Percentiles rank a stretch among this genome's conserved stretches.
phyloP scores from a whole-genome alignment of 2,888 invertebrate genomes.

The Mactromeris polynyma region DNA sequence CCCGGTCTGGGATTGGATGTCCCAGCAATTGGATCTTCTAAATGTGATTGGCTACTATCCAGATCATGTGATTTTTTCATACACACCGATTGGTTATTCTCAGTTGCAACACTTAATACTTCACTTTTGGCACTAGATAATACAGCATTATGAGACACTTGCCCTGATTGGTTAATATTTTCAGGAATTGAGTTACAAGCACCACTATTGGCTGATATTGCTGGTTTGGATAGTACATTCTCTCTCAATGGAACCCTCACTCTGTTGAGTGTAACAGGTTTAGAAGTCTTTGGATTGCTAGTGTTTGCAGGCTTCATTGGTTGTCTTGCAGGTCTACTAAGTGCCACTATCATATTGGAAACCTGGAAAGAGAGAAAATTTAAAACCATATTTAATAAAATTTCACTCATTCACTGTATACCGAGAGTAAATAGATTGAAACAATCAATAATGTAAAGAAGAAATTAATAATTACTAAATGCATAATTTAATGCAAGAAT shows the following conservation, averaged over 20 bases:
- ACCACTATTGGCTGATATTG: slow-evolving; percentile 19
- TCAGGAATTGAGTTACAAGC: neutral
- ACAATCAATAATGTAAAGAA: too few species aligned
- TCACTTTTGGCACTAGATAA: slow-evolving; percentile 12
- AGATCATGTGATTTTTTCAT: slow-evolving; percentile 22
- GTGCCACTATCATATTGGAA: slow-evolving; percentile 84
- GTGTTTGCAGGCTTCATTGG: slow-evolving; percentile 28
- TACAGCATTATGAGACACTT: slow-evolving; percentile 6
- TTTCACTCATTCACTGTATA: too few species aligned
- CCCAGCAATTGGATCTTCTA: slow-evolving; percentile 28
- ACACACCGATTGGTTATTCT: slow-evolving; percentile 30
- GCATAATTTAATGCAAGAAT: too few species aligned
- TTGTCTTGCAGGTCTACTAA: slow-evolving; percentile 84
- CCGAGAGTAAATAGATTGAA: too few species aligned
- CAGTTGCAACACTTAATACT: neutral
- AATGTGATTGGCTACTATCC: slow-evolving; percentile 29
- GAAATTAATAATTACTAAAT: too few species aligned
- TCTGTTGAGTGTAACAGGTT: slow-evolving; percentile 44
- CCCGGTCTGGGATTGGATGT: slow-evolving; percentile 70
- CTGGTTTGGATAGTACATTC: slow-evolving; percentile 17
- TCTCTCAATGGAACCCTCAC: slow-evolving; percentile 74
- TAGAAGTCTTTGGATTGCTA: slow-evolving; percentile 10
- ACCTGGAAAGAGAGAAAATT: slow-evolving; percentile 79
- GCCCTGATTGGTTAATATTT: slow-evolving; percentile 26
- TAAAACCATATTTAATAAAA: too few species aligned